A percentile compares a stretch with the other conserved stretches of the same genome.
Conservation (phyloP, 2,888 invertebrate species). For the Cheilosia soror region DNA sequence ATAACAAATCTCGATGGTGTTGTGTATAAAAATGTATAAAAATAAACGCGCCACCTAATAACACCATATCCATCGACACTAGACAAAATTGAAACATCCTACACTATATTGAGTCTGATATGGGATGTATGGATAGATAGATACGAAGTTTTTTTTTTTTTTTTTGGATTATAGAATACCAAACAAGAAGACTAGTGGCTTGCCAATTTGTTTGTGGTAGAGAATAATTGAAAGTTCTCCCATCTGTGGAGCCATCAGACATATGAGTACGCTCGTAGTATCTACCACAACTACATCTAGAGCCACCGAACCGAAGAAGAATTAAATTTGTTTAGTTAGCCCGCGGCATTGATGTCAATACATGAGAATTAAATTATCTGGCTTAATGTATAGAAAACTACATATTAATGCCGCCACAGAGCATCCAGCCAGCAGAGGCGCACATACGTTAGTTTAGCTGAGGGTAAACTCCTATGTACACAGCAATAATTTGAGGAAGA, state of each 20-base stretch:
- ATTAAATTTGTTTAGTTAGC: slow-evolving; percentile 75
- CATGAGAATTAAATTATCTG: slow-evolving; percentile 80
- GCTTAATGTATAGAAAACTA: slow-evolving; percentile 73
- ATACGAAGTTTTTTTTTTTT: slow-evolving; percentile 8
- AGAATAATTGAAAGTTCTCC: slow-evolving; percentile 69
- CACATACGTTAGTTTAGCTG: slow-evolving; percentile 63
- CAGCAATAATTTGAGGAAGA: slow-evolving; percentile 70
- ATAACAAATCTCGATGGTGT: slow-evolving; percentile 58
- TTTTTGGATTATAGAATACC: slow-evolving; percentile 15
- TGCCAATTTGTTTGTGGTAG: slow-evolving; percentile 65
- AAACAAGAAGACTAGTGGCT: slow-evolving; percentile 33
- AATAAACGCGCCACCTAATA: slow-evolving; percentile 69
- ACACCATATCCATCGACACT: slow-evolving; percentile 65
- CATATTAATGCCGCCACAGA: slow-evolving; percentile 49
- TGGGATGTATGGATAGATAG: slow-evolving; percentile 19
- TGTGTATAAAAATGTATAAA: slow-evolving; percentile 36
- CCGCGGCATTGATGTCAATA: slow-evolving; percentile 77
- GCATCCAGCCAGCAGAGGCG: slow-evolving; percentile 15
- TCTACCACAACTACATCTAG: slow-evolving; percentile 27
- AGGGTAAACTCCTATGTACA: slow-evolving; percentile 69
- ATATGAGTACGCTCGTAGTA: not conserved
- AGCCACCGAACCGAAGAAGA: slow-evolving; percentile 70
- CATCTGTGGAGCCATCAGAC: slow-evolving; percentile 24
- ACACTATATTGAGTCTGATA: slow-evolving; percentile 45
- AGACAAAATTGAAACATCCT: slow-evolving; percentile 64